Base-by-base conservation (phyloP, 2,797 vertebrate genomes). In the Pyrocephalus nanus region DNA sequence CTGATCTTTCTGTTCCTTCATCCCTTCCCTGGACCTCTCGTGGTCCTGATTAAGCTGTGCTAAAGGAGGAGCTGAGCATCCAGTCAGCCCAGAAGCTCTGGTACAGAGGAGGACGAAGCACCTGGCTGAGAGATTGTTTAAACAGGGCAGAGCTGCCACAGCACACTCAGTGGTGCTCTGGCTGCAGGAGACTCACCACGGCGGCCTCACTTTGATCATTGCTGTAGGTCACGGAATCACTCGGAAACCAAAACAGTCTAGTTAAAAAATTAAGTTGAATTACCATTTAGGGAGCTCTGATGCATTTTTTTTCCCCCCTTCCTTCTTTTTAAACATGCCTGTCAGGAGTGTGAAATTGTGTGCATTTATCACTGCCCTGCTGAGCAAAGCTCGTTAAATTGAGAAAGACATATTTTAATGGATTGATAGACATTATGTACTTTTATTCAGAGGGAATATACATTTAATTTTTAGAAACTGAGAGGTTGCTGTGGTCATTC, bases 251-350 rank as follows among this genome's bases (percentile, higher is more conserved):
- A 96, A 96, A 93, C 66, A 92, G 50, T 76, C 89, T 79, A 72
- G 77, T 93, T 95, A 96, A 96, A 94, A 91, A 92, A 70, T 90
- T 93, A 93, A 96, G 93, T 53, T 53, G 90, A 88, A 93, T 71
- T 87, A 76, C 88, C 79, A 95, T 91, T 91, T 93, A 91, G 72
- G 64, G 86, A 94, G 72, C 47, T 90, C 77, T 84, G 29, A 47
- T 90, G 70, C 40, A 0, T 67, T 88, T 74, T 80, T 78, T 51
- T 6, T 40, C 90, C 53, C 15, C 15, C 38, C 85, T 86, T 86
- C 67, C 32, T 89, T 87, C 92, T 97, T 92, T 92, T 93, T 88
- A 93, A 95, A 83, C 91, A 94, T 73, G 91, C 84, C 84, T 93
- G 57, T 66, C 21, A 3, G 75, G n/a, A 93, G 42, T 92, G 45